A percentile compares a stretch with the other conserved stretches of the same genome.
These are phyloP conservation scores for Orchesellides sinensis DNA, from an alignment of 2,888 invertebrate genomes.

Conservation along the genomic window DNA sequence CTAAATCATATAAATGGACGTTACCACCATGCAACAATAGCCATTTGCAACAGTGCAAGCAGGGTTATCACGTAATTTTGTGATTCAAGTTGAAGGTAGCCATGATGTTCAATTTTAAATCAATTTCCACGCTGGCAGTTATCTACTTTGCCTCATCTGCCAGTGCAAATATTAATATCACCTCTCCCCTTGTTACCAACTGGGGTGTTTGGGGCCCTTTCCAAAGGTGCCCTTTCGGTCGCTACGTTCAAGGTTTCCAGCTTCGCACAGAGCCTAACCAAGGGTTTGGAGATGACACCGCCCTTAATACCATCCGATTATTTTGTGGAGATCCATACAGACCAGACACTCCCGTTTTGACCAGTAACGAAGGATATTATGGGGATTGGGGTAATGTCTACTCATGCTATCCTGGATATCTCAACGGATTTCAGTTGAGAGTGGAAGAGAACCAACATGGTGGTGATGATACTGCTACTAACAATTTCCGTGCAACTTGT, in stretches of 20 bases:
- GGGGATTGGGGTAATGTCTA: slow-evolving; percentile 53
- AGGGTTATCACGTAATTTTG: no score
- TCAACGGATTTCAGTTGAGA: slow-evolving; percentile 27
- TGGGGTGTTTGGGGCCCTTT: slow-evolving; percentile 56
- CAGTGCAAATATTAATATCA: slow-evolving; percentile 20
- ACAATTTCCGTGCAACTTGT: slow-evolving; percentile 46
- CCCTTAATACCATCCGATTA: slow-evolving; percentile 25
- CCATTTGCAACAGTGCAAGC: no score
- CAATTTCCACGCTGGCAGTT: not conserved
- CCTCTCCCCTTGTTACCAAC: slow-evolving; percentile 40
- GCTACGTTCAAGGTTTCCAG: slow-evolving; percentile 44
- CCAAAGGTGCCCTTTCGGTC: slow-evolving; percentile 35
- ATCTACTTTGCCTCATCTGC: not conserved
- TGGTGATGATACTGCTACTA: slow-evolving; percentile 53
- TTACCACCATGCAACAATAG: no score
- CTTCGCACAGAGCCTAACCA: slow-evolving; percentile 43
- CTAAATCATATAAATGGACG: no score
- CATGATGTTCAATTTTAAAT: no score
- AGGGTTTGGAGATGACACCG: slow-evolving; percentile 29
- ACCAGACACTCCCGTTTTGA: slow-evolving; percentile 4
- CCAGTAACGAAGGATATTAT: slow-evolving; percentile 23
- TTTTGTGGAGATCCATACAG: slow-evolving; percentile 47
- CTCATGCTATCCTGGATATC: slow-evolving; percentile 31
- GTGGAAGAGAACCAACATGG: not conserved
- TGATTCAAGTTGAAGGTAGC: no score